Conservation (phyloP, 2,797 vertebrate genomes). For the Rachycentron canadum region DNA sequence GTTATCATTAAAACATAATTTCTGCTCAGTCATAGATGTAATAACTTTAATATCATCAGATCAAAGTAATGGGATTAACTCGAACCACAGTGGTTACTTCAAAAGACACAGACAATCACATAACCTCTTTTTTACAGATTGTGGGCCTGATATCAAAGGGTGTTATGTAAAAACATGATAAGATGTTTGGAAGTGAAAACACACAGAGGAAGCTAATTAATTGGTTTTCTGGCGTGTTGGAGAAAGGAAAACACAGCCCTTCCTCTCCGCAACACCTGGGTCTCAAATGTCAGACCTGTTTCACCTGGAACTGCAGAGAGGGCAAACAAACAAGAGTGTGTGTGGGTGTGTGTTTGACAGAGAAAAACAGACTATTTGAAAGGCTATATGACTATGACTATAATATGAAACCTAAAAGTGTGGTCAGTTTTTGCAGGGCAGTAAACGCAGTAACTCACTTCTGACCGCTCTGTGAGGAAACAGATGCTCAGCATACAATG, state of each 20-base stretch:
- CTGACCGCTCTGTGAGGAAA: background rate
- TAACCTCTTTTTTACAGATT: constrained; percentile 50
- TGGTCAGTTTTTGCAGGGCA: background rate
- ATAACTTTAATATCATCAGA: constrained; percentile 58
- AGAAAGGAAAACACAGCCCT: constrained; percentile 35
- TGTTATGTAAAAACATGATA: constrained; percentile 37
- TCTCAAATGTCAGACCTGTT: constrained; percentile 71
- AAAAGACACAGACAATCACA: constrained; percentile 59
- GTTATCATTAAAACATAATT: constrained; percentile 45
- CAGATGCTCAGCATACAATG: background rate
- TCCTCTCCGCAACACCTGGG: constrained; percentile 62
- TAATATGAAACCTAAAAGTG: constrained; percentile 1
- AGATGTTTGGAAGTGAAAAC: constrained; percentile 53
- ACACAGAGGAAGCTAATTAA: constrained; percentile 61
- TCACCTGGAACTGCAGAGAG: constrained; percentile 61
- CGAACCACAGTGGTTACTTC: constrained; percentile 54
- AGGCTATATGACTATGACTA: background rate
- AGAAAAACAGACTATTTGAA: background rate
- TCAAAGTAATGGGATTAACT: constrained; percentile 68
- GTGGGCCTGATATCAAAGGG: constrained; percentile 59
- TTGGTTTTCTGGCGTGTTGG: constrained; percentile 34
- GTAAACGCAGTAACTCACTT: background rate
- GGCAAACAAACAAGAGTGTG: constrained; percentile 58
- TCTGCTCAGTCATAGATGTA: constrained; percentile 35
- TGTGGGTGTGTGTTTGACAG: constrained; percentile 8